Evolutionary conservation across 1,140 invertebrate genomes (phyloP).

Genomic region (Lordiphosa stackelbergi): DNA sequence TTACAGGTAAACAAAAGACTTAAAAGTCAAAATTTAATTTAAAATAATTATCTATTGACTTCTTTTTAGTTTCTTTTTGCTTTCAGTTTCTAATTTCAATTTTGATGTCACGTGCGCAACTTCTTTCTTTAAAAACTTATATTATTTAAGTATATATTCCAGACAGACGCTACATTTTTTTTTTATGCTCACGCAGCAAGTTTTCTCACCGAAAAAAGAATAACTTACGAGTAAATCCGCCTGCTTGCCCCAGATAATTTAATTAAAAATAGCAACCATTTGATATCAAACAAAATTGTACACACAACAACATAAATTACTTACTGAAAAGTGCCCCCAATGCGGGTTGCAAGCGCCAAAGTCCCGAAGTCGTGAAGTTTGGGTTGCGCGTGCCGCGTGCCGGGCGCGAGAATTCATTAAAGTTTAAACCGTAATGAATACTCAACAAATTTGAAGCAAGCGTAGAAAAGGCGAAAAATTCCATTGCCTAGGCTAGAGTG

Average conservation of each 20-base stretch:
- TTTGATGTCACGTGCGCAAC: too few relatives aligned
- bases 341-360: conserved; percentile 17
- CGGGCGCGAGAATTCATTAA: conserved; percentile 46
- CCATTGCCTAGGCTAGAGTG: conserved; percentile 1
- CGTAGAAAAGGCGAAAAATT: conserved; percentile 2
- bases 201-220: not conserved
- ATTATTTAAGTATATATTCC: too few relatives aligned
- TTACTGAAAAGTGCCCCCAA: conserved; percentile 29
- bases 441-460: conserved; percentile 27
- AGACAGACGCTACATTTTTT: too few relatives aligned
- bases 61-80: too few relatives aligned
- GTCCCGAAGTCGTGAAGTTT: too few relatives aligned
- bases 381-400: not conserved
- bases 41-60: too few relatives aligned
- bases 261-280: conserved; percentile 53
- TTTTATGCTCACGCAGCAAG: conserved; percentile 1
- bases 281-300: conserved; percentile 47
- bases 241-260: conserved; percentile 40
- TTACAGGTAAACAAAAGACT: too few relatives aligned
- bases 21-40: too few relatives aligned
- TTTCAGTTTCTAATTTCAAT: too few relatives aligned
- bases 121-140: too few relatives aligned
- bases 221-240: conserved; percentile 4
- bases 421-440: conserved; percentile 52
- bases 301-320: conserved; percentile 34